phyloP scores from a whole-genome alignment of 2,888 invertebrate genomes.

The Philereme transversata region DNA sequence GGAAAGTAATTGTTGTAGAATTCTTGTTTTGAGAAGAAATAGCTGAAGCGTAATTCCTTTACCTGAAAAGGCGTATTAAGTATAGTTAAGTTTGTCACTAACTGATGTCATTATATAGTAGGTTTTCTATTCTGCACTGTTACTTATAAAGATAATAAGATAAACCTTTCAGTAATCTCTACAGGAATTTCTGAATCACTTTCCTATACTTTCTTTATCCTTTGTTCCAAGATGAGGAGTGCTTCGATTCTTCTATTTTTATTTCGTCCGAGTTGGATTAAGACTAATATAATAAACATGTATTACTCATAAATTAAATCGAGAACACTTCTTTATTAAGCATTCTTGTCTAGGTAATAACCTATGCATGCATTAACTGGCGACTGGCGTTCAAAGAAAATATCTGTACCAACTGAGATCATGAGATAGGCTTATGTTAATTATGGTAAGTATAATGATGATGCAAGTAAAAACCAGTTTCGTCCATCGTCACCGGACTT shows the following conservation, averaged over 20 bases:
- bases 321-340: no score
- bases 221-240: not conserved
- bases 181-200: slow-evolving; percentile 8
- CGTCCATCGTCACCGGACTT: not conserved
- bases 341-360: no score
- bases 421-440: not conserved
- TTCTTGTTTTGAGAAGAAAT: slow-evolving; percentile 7
- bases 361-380: no score
- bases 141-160: not conserved
- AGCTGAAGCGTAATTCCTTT: not conserved
- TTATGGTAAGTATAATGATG: slow-evolving; percentile 1
- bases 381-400: no score
- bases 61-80: no score
- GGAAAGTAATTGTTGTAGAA: slow-evolving; percentile 16
- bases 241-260: no score
- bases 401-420: no score
- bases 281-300: no score
- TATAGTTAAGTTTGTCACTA: not conserved
- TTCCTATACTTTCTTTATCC: not conserved
- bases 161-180: not conserved
- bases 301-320: no score
- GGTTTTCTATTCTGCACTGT: no score
- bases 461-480: not conserved
- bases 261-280: no score
- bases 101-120: no score